phyloP scores from a whole-genome alignment of 2,888 invertebrate genomes.

The Ophonus ardosiacus region DNA sequence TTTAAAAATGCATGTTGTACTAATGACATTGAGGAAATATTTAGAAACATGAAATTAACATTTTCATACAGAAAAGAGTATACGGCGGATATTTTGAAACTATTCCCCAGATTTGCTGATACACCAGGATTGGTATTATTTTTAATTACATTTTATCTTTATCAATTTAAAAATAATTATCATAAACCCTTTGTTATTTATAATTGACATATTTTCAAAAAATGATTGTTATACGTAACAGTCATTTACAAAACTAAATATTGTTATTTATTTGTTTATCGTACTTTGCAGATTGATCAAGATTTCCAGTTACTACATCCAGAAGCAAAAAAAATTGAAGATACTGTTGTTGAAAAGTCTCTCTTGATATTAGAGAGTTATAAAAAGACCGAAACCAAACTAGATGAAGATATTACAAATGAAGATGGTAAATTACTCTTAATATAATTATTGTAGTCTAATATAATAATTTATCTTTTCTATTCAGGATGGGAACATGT shows the following conservation, averaged over 20 bases:
- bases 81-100: not conserved
- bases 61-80: not conserved
- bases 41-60: not conserved
- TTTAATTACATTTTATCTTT: not conserved
- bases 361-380: not conserved
- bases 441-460: not conserved
- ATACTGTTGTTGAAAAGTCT: not conserved
- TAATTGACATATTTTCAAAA: not conserved
- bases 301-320: not conserved
- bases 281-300: not conserved
- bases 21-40: not conserved
- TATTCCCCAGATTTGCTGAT: not conserved
- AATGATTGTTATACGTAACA: not conserved
- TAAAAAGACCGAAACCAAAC: not conserved
- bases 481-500: not conserved
- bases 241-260: not conserved
- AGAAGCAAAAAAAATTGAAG: not conserved
- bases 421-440: not conserved
- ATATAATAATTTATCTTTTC: not conserved
- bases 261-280: not conserved
- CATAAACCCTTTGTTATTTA: not conserved
- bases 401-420: not conserved
- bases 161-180: not conserved
- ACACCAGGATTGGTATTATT: constrained; percentile 6
- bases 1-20: not conserved